Conservation (phyloP, 2,888 invertebrate genomes). For the Perithous albicinctus region DNA sequence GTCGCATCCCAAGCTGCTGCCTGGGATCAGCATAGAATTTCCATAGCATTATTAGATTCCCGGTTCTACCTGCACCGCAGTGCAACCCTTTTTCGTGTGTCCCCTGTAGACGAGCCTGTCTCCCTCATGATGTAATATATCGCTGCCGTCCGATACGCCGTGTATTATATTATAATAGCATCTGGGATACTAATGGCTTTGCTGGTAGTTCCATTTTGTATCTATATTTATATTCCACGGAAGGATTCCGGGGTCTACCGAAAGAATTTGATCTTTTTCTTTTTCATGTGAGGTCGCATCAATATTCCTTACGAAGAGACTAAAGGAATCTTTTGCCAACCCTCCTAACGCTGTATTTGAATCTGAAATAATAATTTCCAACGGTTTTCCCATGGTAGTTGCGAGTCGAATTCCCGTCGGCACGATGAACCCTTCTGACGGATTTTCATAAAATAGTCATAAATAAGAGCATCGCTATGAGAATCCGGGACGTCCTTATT, state of each 20-base stretch:
- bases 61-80: constrained; percentile 52
- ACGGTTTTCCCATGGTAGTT: constrained; percentile 53
- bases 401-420: constrained; percentile 37
- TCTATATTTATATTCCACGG: constrained; percentile 63
- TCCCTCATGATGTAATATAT: constrained; percentile 77
- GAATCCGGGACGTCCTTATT: constrained; percentile 77
- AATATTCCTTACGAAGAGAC: constrained; percentile 61
- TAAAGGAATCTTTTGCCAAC: constrained; percentile 27
- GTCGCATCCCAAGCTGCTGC: constrained; percentile 53
- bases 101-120: constrained; percentile 32
- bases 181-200: constrained; percentile 77
- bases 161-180: constrained; percentile 78
- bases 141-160: constrained; percentile 73
- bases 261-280: constrained; percentile 56
- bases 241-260: constrained; percentile 26
- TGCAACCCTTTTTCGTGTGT: constrained; percentile 66
- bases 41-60: constrained; percentile 74
- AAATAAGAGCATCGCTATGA: constrained; percentile 74
- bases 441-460: constrained; percentile 83
- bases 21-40: constrained; percentile 71
- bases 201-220: constrained; percentile 76
- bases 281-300: constrained; percentile 37
- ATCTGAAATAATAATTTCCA: constrained; percentile 50
- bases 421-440: constrained; percentile 40
- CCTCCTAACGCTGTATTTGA: constrained; percentile 5